Base-by-base conservation (phyloP, 2,113 vertebrate species). In the Percina caprodes region DNA sequence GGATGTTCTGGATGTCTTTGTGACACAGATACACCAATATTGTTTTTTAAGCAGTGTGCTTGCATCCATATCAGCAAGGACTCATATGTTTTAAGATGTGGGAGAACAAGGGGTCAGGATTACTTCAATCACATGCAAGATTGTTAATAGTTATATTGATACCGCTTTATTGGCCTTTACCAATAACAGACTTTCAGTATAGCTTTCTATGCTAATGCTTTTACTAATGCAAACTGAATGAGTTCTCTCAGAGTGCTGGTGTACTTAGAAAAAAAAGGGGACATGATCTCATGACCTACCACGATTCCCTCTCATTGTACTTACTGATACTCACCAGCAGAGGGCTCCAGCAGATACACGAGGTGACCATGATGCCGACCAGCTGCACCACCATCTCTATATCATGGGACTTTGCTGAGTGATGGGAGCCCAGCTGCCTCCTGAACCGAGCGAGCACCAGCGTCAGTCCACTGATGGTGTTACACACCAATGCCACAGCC, bases 381-480 rank as follows among this genome's bases (percentile, higher is more conserved):
- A 98, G 95, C 89, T 98, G 97, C 82, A 96, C 96, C 91, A 98
- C 95, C 97, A 98, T 98, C 92, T 98, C 97, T 61, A 97, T 96
- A 86, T 98, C 97, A 19, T 97, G 96, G 7, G 96, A 95, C 74
- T 93, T 95, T 55, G 94, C 76, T 1, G 92, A 93, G 59, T 89
- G 88, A 60, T 93, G 95, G 21, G 91, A 93, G n/a, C 87, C 68
- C 3, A 90, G 88, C 68, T 80, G 80, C 87, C 95, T 93, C 60
- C 94, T 92, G 83, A 97, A 90, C n/a, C 97, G 94, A 1, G 96
- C 96, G 12, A 94, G 90, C 76, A 97, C 92, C 80, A 98, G 85
- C 0, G 94, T 95, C 74, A 96, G 61, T 69, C 97, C 96, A 16
- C 97, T 97, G 74, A 97, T 87, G 6, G 95, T 96, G 94, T 98